phyloP scores from a whole-genome alignment of 1,140 invertebrate genomes.

The Cepaea nemoralis region DNA sequence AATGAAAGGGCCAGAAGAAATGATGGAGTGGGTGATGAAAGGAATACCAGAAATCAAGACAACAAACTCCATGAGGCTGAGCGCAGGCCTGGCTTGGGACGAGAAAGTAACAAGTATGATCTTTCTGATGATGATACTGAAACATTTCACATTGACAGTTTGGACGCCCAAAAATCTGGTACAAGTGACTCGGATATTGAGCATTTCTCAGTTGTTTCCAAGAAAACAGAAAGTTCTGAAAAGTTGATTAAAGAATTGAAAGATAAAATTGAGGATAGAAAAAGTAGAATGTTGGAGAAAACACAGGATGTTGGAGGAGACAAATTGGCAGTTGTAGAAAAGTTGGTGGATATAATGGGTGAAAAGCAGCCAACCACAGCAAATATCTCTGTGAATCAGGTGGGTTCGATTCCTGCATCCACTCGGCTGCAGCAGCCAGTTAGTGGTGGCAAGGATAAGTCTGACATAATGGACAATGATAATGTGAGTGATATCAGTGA shows the following conservation, averaged over 20 bases:
- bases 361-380: not conserved
- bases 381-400: not conserved
- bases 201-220: not conserved
- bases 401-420: not conserved
- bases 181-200: not conserved
- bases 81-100: too few species aligned
- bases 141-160: not conserved
- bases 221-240: not conserved
- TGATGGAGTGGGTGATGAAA: not conserved
- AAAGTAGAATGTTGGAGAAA: not conserved
- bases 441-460: not conserved
- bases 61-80: not conserved
- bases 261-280: not conserved
- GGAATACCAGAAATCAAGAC: not conserved
- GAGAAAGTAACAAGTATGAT: too few species aligned
- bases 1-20: not conserved
- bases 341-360: not conserved
- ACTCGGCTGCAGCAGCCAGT: not conserved
- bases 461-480: not conserved
- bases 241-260: not conserved
- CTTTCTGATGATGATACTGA: not conserved
- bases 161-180: not conserved
- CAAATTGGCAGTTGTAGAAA: not conserved
- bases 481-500: not conserved
- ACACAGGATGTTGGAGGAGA: not conserved